A percentile compares a stretch with the other conserved stretches of the same genome.
phyloP scores from a whole-genome alignment of 2,888 invertebrate genomes.

The Drosophila tanythrix region DNA sequence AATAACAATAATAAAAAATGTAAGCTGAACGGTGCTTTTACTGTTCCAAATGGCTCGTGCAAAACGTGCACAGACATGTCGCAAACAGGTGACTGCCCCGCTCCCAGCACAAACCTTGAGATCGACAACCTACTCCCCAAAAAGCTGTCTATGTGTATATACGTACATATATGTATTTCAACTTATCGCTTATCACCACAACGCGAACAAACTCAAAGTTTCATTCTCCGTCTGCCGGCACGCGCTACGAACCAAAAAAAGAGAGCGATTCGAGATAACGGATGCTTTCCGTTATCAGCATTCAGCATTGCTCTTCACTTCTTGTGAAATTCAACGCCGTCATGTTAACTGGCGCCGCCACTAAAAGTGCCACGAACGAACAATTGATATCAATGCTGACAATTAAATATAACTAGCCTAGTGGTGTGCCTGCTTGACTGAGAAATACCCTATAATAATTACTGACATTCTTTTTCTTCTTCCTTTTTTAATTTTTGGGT shows the following conservation, averaged over 20 bases:
- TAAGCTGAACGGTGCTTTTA: slow-evolving; percentile 55
- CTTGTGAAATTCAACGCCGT: slow-evolving; percentile 73
- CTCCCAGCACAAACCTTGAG: slow-evolving; percentile 35
- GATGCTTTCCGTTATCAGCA: slow-evolving; percentile 39
- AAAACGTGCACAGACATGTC: slow-evolving; percentile 68
- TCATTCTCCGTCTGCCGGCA: slow-evolving; percentile 38
- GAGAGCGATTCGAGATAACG: slow-evolving; percentile 32
- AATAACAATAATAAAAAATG: slow-evolving; percentile 15
- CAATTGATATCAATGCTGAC: slow-evolving; percentile 29
- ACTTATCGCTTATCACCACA: slow-evolving; percentile 47
- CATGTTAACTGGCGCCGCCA: slow-evolving; percentile 55
- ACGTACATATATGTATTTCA: background rate
- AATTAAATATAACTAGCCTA: slow-evolving; percentile 1
- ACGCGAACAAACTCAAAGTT: slow-evolving; percentile 17
- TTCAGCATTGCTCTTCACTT: slow-evolving; percentile 24
- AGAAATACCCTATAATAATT: slow-evolving; percentile 7
- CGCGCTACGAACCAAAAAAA: slow-evolving; percentile 37
- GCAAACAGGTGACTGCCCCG: slow-evolving; percentile 48
- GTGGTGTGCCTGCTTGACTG: too few relatives aligned
- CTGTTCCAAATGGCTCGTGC: slow-evolving; percentile 33
- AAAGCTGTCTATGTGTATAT: background rate
- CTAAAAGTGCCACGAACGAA: slow-evolving; percentile 7
- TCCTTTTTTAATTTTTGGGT: background rate
- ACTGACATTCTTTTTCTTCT: background rate
- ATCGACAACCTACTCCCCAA: slow-evolving; percentile 27